phyloP scores from a whole-genome alignment of 2,797 vertebrate genomes.

The Pseudochirops cupreus region DNA sequence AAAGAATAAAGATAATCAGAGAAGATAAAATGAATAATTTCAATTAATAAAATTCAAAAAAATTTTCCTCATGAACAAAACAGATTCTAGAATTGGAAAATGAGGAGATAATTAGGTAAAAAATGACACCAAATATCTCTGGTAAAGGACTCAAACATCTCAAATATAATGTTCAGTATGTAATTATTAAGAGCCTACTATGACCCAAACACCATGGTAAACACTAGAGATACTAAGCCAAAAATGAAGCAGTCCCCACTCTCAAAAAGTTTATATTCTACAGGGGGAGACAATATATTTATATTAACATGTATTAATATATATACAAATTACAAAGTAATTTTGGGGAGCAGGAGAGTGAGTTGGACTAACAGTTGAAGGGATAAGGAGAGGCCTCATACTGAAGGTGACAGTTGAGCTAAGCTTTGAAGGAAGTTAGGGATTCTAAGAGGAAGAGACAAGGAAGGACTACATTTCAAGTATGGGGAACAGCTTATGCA shows the following conservation, averaged over 20 bases:
- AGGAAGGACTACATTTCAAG: not conserved
- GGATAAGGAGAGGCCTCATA: not conserved
- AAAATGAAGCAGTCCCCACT: not conserved
- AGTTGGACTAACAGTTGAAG: not conserved
- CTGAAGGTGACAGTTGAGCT: not conserved
- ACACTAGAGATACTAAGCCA: not conserved
- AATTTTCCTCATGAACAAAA: not conserved
- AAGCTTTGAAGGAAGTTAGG: not conserved
- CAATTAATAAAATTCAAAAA: not conserved
- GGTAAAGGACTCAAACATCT: not conserved
- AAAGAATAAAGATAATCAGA: not conserved
- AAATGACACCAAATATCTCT: not conserved
- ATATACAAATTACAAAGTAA: not conserved
- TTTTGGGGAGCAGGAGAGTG: not conserved
- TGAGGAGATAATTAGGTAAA: not conserved
- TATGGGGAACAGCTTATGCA: not conserved
- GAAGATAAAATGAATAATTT: not conserved
- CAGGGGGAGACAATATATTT: not conserved
- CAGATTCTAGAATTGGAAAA: not conserved
- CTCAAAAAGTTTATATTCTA: not conserved
- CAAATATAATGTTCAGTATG: not conserved
- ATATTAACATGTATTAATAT: not conserved
- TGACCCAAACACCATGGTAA: not conserved
- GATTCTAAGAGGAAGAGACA: not conserved
- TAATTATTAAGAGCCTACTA: not conserved